Evolutionary conservation across 2,888 invertebrate species (phyloP), one percentile per base, ranked within the genome.

Genomic region (Heliconius erato): DNA sequence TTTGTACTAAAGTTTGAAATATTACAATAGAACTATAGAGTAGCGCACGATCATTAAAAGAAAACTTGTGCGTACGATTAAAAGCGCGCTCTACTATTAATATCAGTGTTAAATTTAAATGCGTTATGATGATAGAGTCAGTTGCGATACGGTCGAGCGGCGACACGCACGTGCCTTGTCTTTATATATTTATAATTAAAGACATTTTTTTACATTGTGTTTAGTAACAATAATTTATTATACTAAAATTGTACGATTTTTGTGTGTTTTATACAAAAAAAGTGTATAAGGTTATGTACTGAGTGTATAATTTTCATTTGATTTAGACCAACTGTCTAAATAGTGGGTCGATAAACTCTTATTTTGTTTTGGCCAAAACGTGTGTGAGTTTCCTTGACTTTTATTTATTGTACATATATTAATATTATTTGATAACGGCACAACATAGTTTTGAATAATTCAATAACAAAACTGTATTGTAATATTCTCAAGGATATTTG

Each of bases 71-170:
- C 81, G 81, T 79, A 84, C 69, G 82, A 85, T 85, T 84, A 84
- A 84, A 81, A 72, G 82, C 71, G 63, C 23, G 28, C n/a, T 74
- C 78, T 78, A 82, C 85, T 86, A 85, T 85, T 86, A 86, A 81
- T 85, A 84, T 84, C 79, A 80, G 83, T 78, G 84, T 86, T 86
- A 86, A 84, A 86, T 79, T 74, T 81, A 85, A 85, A 85, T 84
- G 82, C 78, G 79, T 82, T 78, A 19, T 72, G 74, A 76, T 81
- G 85, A 85, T 83, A 82, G 79, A 80, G 83, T 81, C 85, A 87
- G 86, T 87, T 49, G 79, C 72, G 74, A 74, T 78, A 78, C 63
- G 72, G 54, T 68, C 82, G 85, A 65, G 78, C 23, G 4, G 3
- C 16, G 69, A 44, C 9, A 63, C 32, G 40, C 79, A 79, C 82